Conservation (phyloP, 1,140 invertebrate species). For the Zaprionus ornatus region DNA sequence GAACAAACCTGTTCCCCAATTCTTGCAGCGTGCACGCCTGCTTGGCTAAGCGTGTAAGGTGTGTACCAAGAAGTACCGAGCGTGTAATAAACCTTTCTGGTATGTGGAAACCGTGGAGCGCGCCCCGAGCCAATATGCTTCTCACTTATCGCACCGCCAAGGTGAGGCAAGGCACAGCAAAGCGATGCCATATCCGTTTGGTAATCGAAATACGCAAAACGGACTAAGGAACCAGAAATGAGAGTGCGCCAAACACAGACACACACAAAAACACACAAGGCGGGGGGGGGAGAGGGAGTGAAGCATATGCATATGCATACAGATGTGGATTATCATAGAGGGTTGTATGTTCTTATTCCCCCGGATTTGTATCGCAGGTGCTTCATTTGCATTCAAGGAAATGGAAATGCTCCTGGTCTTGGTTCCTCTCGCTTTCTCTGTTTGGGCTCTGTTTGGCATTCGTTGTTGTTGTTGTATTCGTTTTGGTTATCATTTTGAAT, state of each 20-base stretch:
- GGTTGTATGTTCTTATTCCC: not conserved
- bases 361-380: constrained; percentile 44
- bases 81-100: constrained; percentile 36
- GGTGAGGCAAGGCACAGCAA: not conserved
- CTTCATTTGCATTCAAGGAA: constrained; percentile 67
- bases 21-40: too few species aligned
- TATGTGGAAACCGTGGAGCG: constrained; percentile 64
- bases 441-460: not conserved
- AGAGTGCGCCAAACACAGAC: constrained; percentile 25
- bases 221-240: constrained; percentile 35
- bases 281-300: not conserved
- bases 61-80: not conserved
- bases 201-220: constrained; percentile 68
- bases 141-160: not conserved
- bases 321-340: constrained; percentile 12
- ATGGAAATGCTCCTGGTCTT: constrained; percentile 42
- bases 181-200: constrained; percentile 60
- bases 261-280: not conserved
- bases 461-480: not conserved
- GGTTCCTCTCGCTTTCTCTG: not conserved
- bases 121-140: not conserved
- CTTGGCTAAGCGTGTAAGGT: not conserved
- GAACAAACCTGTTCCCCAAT: too few species aligned
- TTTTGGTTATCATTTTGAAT: not conserved
- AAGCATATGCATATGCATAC: not conserved